Evolutionary conservation across 2,113 vertebrate species (phyloP).

Genomic region (Nycticebus coucang): DNA sequence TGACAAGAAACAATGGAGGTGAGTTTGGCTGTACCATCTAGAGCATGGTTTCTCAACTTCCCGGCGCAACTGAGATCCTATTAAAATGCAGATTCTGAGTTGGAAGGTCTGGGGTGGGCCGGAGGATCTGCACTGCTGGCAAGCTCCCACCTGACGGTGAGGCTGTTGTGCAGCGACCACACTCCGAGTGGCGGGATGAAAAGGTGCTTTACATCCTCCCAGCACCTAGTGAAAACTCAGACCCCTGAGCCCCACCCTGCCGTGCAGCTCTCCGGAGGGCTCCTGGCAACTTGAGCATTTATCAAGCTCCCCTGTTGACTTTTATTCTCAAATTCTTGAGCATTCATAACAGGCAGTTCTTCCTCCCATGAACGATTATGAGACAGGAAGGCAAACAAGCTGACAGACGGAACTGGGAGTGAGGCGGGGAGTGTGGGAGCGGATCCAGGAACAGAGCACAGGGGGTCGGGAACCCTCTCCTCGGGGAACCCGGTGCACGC

Average conservation of each 20-base stretch:
- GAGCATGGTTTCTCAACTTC: not conserved
- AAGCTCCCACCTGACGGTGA: not conserved
- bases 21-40: not conserved
- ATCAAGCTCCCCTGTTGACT: not conserved
- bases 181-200: accelerated
- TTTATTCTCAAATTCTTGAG: not conserved
- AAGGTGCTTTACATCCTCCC: not conserved
- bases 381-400: not conserved
- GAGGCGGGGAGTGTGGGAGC: not conserved
- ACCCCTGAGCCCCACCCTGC: not conserved
- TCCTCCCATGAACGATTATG: not conserved
- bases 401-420: not conserved
- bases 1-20: not conserved
- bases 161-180: not conserved
- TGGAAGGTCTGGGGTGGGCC: not conserved
- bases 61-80: not conserved
- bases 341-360: not conserved
- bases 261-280: no score
- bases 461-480: not conserved
- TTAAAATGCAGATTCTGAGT: not conserved
- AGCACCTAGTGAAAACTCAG: not conserved
- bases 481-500: accelerated
- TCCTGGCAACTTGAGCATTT: not conserved
- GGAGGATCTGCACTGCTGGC: not conserved
- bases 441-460: not conserved